Base-by-base conservation (phyloP, 2,888 invertebrate genomes). In the Tetropium fuscum region DNA sequence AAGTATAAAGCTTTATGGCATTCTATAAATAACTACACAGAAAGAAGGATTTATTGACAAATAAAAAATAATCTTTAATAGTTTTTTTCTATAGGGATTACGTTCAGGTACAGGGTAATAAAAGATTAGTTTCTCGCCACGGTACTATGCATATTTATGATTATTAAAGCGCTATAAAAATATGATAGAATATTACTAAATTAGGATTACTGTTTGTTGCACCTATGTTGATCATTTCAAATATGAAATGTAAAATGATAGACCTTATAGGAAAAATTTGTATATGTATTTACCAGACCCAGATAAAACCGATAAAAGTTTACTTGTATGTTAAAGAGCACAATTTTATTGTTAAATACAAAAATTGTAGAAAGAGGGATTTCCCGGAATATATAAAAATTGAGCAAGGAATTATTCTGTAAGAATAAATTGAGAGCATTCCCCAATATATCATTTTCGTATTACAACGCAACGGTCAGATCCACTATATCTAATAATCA, bases 41-140 rank as follows among this genome's bases (percentile, higher is more conserved):
- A 38, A 48, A 36, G 20, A 20, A 19, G 20, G 18, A 48, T 48
- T 22, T 38, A 48, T 36, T 22, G 36, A 20, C 22, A 15, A 22
- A 36, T 32, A 48, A 48, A n/a, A 48, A 22, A 36, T 48, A 22
- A 47, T 47, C 36, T 36, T 48, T 38, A 36, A 48, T 36, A 20
- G 25, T 11, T 15, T 25, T 44, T 44, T 18, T 40, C 18, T 5
- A 15, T 8, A 40, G 18, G 45, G 45, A 45, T 36, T 48, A 48
- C 5, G 15, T 48, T 48, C 38, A 7, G 48, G 36, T 36, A 38
- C 6, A 34, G 15, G 34, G 48, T 48, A 22, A 48, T 48, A 48
- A 48, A n/a, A 38, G 22, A 36, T 48, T 19, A 5, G n/a, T 30
- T 10, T 32, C 32, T 34, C 32, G 34, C 47, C 32, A 32, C 47